These are phyloP conservation scores for Elanoides forficatus DNA, from an alignment of 2,113 vertebrate species.

Conservation along the genomic window DNA sequence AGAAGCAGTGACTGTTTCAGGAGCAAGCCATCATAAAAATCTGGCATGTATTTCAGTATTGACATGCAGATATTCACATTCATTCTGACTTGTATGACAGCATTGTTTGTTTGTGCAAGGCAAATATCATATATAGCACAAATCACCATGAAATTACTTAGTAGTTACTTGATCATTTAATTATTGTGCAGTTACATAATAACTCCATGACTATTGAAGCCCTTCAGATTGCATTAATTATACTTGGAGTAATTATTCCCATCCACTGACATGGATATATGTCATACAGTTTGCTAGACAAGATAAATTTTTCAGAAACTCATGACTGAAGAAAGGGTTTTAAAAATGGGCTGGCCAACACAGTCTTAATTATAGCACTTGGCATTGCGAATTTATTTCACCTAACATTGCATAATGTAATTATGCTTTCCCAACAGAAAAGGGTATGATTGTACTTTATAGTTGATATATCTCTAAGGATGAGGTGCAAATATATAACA, in stretches of 20 bases:
- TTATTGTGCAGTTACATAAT: constrained; percentile 62
- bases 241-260: constrained; percentile 57
- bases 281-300: constrained; percentile 49
- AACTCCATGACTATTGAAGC: constrained; percentile 59
- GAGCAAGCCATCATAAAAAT: constrained; percentile 23
- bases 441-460: not conserved
- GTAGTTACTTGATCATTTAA: constrained; percentile 65
- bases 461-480: not conserved
- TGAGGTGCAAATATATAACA: not conserved
- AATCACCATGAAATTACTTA: constrained; percentile 70
- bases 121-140: constrained; percentile 56
- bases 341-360: not conserved
- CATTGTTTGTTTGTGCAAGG: constrained; percentile 59
- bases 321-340: not conserved
- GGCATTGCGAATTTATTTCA: not conserved
- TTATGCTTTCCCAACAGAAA: not conserved
- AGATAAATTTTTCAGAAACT: constrained; percentile 31
- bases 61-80: constrained; percentile 26
- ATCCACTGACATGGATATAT: constrained; percentile 30
- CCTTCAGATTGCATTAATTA: constrained; percentile 68
- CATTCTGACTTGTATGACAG: constrained; percentile 21
- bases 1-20: not conserved
- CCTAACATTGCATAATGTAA: not conserved
- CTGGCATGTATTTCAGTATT: not conserved
- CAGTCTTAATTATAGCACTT: constrained; percentile 20